These are phyloP conservation scores for Heliconius eleuchia DNA, from an alignment of 1,140 invertebrate genomes.

Conservation along the genomic window DNA sequence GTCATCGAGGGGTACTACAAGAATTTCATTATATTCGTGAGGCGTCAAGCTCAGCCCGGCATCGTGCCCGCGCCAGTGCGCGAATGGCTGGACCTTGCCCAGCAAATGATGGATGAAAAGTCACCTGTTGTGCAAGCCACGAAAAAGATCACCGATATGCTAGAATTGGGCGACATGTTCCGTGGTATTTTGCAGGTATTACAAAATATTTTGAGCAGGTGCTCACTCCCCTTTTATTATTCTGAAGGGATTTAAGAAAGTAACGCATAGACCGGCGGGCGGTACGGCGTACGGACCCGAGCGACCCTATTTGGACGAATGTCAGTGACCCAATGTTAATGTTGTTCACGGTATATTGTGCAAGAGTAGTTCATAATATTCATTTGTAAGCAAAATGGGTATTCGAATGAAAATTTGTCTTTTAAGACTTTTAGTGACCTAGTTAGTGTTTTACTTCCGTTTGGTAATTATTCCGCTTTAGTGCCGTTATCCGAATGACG, in stretches of 20 bases:
- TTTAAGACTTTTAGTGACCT: constrained; percentile 7
- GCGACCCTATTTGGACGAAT: constrained; percentile 36
- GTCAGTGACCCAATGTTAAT: constrained; percentile 39
- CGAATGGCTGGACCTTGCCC: constrained; percentile 84
- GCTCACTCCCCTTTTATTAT: constrained; percentile 18
- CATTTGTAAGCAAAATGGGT: background rate
- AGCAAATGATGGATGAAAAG: constrained; percentile 82
- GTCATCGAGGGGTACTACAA: constrained; percentile 83
- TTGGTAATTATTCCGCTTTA: background rate
- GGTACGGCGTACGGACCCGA: constrained; percentile 18
- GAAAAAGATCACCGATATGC: constrained; percentile 78
- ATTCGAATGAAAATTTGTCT: background rate
- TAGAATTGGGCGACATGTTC: constrained; percentile 84
- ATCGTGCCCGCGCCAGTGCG: constrained; percentile 74
- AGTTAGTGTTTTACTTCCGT: constrained; percentile 9
- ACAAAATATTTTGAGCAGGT: background rate
- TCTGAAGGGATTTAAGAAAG: constrained; percentile 31
- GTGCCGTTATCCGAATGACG: background rate
- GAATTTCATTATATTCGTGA: constrained; percentile 82
- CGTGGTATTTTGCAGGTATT: constrained; percentile 84
- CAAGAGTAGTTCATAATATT: background rate
- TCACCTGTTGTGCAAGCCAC: constrained; percentile 78
- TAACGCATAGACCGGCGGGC: constrained; percentile 26
- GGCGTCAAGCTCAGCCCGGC: constrained; percentile 74
- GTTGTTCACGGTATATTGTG: constrained; percentile 13